A percentile compares a stretch with the other conserved stretches of the same genome.
These are phyloP conservation scores for Euborellia annulipes DNA, from an alignment of 1,140 invertebrate species.

Conservation along the genomic window DNA sequence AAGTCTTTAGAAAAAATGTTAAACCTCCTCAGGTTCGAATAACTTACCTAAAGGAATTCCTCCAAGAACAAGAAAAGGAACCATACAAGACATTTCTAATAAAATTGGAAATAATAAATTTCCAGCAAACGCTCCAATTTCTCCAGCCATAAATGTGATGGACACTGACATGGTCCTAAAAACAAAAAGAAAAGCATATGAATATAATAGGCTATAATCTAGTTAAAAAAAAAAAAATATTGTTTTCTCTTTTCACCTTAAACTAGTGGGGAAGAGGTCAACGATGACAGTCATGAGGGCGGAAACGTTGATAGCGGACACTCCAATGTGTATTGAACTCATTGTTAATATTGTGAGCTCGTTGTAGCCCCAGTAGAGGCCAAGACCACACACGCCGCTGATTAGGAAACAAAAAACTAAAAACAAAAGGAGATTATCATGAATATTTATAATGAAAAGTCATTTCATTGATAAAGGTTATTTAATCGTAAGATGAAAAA, in stretches of 20 bases:
- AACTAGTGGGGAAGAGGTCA: slow-evolving; percentile 36
- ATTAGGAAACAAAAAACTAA: slow-evolving; percentile 9
- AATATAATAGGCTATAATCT: slow-evolving; percentile 2
- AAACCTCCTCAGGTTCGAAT: too few species aligned
- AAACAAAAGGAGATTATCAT: too few species aligned
- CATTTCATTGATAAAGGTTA: too few species aligned
- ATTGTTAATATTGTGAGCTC: slow-evolving; percentile 25
- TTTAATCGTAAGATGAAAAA: too few species aligned
- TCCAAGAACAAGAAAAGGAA: slow-evolving; percentile 26
- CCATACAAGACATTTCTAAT: slow-evolving; percentile 26
- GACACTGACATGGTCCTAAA: slow-evolving; percentile 33
- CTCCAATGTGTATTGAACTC: slow-evolving; percentile 33
- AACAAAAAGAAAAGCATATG: slow-evolving; percentile 13
- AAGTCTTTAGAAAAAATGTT: too few species aligned
- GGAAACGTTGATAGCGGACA: slow-evolving; percentile 32
- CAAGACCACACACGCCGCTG: slow-evolving; percentile 14
- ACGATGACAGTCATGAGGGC: slow-evolving; percentile 35
- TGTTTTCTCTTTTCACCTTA: slow-evolving; percentile 34
- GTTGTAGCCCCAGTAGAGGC: slow-evolving; percentile 23
- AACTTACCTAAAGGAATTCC: slow-evolving; percentile 28
- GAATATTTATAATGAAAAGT: too few species aligned
- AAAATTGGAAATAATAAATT: slow-evolving; percentile 33
- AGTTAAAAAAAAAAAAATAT: too few species aligned
- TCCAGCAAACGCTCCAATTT: slow-evolving; percentile 29
- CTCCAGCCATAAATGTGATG: slow-evolving; percentile 30